Conservation (phyloP, 2,113 vertebrate genomes). For the Bubo scandiacus region DNA sequence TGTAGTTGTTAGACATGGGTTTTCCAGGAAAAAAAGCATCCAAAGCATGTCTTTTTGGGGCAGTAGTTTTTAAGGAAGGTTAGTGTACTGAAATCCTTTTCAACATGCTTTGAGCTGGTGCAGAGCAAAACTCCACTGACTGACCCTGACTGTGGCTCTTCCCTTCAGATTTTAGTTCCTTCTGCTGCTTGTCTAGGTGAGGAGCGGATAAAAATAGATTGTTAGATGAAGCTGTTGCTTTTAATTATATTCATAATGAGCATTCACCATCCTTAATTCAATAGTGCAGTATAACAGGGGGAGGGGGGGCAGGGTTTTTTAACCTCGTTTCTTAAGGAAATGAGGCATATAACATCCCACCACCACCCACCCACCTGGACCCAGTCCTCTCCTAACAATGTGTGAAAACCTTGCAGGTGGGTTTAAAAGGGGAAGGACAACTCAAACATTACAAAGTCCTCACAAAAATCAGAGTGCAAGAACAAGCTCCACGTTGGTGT, state of each 20-base stretch:
- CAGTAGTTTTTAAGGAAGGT: background rate
- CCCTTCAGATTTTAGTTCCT: background rate
- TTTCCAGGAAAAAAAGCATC: background rate
- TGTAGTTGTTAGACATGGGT: background rate
- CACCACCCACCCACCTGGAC: constrained; percentile 12
- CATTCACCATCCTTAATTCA: constrained; percentile 19
- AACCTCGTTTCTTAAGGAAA: constrained; percentile 55
- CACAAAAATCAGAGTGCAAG: background rate
- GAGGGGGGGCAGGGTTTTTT: background rate
- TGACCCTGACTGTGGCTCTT: background rate
- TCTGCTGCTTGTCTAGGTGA: constrained; percentile 34
- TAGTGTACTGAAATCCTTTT: background rate
- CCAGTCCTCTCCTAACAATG: background rate
- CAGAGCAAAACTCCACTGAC: background rate
- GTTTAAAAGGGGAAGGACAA: background rate
- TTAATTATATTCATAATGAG: constrained; percentile 56
- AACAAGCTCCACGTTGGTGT: fast-evolving
- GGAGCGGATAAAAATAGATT: constrained; percentile 46
- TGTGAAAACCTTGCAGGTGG: background rate
- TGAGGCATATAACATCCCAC: background rate
- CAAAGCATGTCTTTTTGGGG: background rate
- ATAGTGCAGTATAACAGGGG: background rate
- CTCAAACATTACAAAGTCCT: background rate
- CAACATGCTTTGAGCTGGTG: fast-evolving
- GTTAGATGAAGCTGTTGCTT: constrained; percentile 37